These are phyloP conservation scores for Cairina moschata DNA, from an alignment of 2,113 vertebrate genomes.

Conservation along the genomic window DNA sequence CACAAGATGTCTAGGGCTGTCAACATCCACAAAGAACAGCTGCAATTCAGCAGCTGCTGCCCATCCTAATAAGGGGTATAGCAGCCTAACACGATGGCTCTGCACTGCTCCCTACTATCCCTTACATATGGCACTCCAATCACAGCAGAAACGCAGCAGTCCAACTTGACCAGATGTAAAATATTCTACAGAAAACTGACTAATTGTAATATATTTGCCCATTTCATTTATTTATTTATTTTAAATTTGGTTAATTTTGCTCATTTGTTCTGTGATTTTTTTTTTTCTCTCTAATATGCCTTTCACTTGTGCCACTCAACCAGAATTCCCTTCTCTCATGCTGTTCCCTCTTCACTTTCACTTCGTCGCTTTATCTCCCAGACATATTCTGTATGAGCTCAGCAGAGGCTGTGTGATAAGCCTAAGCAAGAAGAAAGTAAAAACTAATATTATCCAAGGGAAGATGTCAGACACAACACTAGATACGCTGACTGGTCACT, in stretches of 20 bases:
- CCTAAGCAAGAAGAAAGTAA: neutral
- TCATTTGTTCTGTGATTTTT: neutral
- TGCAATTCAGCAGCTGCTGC: slow-evolving; percentile 31
- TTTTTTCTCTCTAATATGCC: neutral
- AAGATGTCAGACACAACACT: neutral
- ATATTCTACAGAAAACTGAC: neutral
- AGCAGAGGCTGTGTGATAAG: neutral
- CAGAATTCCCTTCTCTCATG: neutral
- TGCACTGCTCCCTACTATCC: neutral
- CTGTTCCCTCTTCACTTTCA: neutral
- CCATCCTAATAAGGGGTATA: neutral
- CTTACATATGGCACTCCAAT: neutral
- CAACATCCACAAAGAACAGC: neutral
- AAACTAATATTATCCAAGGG: neutral
- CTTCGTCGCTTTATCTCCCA: neutral
- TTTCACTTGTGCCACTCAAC: neutral
- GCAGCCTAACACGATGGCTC: neutral
- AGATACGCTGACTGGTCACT: neutral
- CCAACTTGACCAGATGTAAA: neutral
- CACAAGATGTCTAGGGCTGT: neutral
- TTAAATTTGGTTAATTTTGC: neutral
- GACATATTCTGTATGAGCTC: neutral
- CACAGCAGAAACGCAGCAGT: neutral
- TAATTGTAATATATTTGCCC: neutral
- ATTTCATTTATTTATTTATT: neutral